Conservation (phyloP, 2,888 invertebrate species). For the Monochamus alternatus region DNA sequence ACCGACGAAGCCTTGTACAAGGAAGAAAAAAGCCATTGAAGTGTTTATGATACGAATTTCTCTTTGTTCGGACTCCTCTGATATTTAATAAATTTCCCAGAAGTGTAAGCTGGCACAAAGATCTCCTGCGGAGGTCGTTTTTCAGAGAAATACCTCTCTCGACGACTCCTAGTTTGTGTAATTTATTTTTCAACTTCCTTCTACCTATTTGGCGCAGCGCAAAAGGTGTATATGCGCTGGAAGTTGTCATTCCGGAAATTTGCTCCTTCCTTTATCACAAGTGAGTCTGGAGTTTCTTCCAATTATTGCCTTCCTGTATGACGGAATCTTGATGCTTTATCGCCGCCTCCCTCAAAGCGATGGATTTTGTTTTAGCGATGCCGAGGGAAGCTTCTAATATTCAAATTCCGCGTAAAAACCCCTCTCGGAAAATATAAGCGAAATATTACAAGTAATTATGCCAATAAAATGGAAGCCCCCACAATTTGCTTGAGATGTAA, state of each 20-base stretch:
- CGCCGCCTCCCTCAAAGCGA: constrained; percentile 27
- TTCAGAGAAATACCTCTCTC: constrained; percentile 32
- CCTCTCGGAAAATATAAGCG: too few relatives aligned
- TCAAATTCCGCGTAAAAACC: neutral
- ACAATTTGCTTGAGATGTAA: too few relatives aligned
- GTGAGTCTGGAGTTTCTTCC: constrained; percentile 55
- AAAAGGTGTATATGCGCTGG: constrained; percentile 36
- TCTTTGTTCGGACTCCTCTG: constrained; percentile 36
- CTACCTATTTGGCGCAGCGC: constrained; percentile 35
- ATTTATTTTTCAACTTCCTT: constrained; percentile 49
- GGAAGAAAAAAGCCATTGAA: constrained; percentile 7
- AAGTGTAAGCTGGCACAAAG: constrained; percentile 45
- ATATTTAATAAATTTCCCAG: constrained; percentile 36
- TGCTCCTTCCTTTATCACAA: constrained; percentile 53
- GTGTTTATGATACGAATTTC: constrained; percentile 32
- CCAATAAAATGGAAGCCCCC: too few relatives aligned
- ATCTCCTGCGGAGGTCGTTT: constrained; percentile 37
- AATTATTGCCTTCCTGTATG: constrained; percentile 66
- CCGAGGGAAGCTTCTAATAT: neutral
- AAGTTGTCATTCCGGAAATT: constrained; percentile 43
- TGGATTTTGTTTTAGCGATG: constrained; percentile 1
- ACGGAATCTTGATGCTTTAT: constrained; percentile 58
- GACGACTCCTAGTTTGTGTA: constrained; percentile 34
- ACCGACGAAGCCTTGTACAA: neutral
- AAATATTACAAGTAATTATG: too few relatives aligned